Base-by-base conservation (phyloP, 2,888 invertebrate species). In the Hylaea fasciaria region DNA sequence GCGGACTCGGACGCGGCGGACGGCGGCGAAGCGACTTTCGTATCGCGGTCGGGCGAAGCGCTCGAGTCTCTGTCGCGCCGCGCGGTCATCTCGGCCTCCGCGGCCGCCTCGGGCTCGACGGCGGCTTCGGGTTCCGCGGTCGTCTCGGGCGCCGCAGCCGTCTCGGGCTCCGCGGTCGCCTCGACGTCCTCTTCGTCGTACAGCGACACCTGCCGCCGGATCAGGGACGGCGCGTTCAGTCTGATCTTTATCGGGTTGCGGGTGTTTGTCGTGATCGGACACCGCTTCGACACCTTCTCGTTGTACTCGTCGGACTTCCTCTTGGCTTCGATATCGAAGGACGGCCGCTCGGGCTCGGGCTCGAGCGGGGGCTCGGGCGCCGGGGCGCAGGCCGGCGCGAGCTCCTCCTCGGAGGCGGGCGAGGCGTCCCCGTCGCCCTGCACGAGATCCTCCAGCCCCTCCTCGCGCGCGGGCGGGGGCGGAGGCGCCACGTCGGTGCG, bases 141-240 rank as follows among this genome's bases (percentile, higher is more conserved):
- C 22, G 5, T 5, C 22, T 3, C 49, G 40, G 0, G 4, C 39
- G 22, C 8, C n/a, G 11, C 49, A 17, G 17, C 3, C 13, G 13
- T 13, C 16, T 52, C 28, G 48, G 12, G 28, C 17, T 49, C 59
- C 9, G 52, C 59, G 37, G 54, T 57, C 39, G 32, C 44, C 32
- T 63, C 57, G 35, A 29, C 52, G 40, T 92, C 92, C 71, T 93
- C 93, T 65, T 93, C 94, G 70, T 94, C 94, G 67, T 94, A 93
- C 69, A 93, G 83, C 70, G 85, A 85, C 74, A 93, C 86, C 73
- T 86, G 89, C 71, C 93, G 87, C 76, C 89, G 92, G 72, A 93
- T 92, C 70, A 93, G 83, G 7, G 93, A 91, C 53, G 93, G 91
- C 60, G 86, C 81, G 69, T 87, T 80, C 28, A 91, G 75, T 70